Evolutionary conservation across 1,140 invertebrate genomes (phyloP), one percentile per base, ranked within the genome.

Genomic region (Drosophila rhopaloa): DNA sequence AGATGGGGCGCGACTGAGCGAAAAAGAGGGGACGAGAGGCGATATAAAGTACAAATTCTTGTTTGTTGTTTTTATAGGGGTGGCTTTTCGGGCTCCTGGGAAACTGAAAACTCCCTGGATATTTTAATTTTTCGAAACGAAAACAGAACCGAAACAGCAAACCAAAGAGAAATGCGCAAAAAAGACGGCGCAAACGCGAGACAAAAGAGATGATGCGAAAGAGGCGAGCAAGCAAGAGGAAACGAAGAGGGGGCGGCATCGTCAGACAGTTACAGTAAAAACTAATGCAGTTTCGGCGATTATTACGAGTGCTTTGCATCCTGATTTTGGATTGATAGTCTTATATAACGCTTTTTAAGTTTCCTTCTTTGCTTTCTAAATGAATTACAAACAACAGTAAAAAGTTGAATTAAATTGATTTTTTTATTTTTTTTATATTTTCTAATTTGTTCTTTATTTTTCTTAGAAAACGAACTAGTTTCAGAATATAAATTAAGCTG

Each of bases 101-200:
- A 65, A 65, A 65, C 32, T 67, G 62, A 50, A 65, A 62, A 38
- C 47, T 66, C 60, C 65, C 61, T 58, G 76, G 74, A 81, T 82
- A 63, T 82, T 82, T 76, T 72, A 57, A 57, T 63, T 61, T 70
- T 60, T 76, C 40, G 77, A 85, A 82, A 88, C 70, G 81, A 89
- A 81, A 74, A 76, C 85, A 89, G 73, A 76, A 76, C 40, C 73
- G 51, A 75, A 74, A 61, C 57, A 71, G 75, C 40, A 41, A 24
- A 58, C 65, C 47, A 71, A 78, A 78, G 66, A 46, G 66, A 65
- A 88, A 89, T 88, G 79, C 79, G 84, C 84, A 88, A 89, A 88
- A 88, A 78, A 79, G 65, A 89, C 84, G 78, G 84, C 84, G 84
- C 84, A 88, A 89, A 89, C 84, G 84, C 84, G 80, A 76, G 73